Evolutionary conservation across 2,797 vertebrate genomes (phyloP), one percentile per base, ranked within the genome.

Genomic region (Rousettus madagascariensis): DNA sequence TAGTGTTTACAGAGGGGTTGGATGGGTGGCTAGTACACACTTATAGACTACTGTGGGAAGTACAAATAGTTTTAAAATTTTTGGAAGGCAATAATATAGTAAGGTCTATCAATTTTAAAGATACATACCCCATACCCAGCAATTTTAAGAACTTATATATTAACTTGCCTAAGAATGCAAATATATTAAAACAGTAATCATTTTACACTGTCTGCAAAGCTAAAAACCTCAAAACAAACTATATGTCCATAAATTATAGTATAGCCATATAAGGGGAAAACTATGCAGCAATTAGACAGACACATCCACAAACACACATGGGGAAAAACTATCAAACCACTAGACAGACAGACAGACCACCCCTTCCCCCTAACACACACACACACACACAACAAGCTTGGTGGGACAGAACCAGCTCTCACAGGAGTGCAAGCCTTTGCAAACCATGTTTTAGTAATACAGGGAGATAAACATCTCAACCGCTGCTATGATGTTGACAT

Each of bases 101-200:
- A 79, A 26, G 86, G 26, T 85, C 51, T 66, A 80, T 46, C 66
- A 51, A 55, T 51, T 82, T 86, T 57, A 95, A 86, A 88, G 46
- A 86, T 57, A 57, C 1, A 86, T 2, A 69, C 10, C 20, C 66
- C 63, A 10, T 11, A 57, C 3, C 26, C 22, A 75, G n/a, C n/a
- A 30, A 66, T 72, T 78, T 80, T 61, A 66, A 22, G 63, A 90
- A 69, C 46, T 69, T 88, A 46, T 30, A 86, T 82, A 91, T 38
- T 86, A 90, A 77, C 36, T 90, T 95, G 19, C 28, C 38, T 77
- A 90, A 94, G 17, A 28, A 90, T 86, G 13, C 53, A 90, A 86
- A 92, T 74, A 57, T 53, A 87, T 49, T 89, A 71, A 68, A 94
- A 82, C 16, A 8, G 57, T 65, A 90, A 59, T 83, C 55, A 49